These are phyloP conservation scores for Epinephelus cyanopodus DNA, from an alignment of 2,113 vertebrate species.

Conservation along the genomic window DNA sequence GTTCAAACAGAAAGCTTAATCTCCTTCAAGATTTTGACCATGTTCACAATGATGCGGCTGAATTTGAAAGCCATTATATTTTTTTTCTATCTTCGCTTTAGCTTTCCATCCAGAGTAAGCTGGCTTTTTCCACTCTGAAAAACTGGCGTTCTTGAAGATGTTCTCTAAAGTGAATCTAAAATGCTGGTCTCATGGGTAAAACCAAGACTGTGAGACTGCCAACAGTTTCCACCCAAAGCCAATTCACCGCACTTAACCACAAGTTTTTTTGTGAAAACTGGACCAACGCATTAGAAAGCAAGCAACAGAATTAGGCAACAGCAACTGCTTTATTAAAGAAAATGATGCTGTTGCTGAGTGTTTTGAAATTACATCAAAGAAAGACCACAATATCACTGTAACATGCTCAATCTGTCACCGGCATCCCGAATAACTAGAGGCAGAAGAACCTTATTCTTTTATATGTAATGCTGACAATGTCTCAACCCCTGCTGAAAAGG, in stretches of 20 bases:
- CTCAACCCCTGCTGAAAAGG: background rate
- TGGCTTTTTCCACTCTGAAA: background rate
- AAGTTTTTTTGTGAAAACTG: too few relatives aligned
- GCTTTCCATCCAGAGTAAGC: background rate
- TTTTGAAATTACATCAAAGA: too few relatives aligned
- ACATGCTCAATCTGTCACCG: background rate
- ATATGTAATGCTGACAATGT: too few relatives aligned
- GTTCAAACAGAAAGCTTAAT: slow-evolving; percentile 48
- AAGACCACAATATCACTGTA: background rate
- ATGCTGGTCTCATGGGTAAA: background rate
- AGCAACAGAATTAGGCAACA: background rate
- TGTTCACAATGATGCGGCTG: slow-evolving; percentile 20
- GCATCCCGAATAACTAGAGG: background rate
- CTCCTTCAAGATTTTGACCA: slow-evolving; percentile 20
- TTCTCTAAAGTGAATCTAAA: slow-evolving; percentile 3
- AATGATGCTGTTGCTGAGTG: too few relatives aligned
- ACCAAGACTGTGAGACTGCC: background rate
- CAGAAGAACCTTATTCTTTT: too few relatives aligned
- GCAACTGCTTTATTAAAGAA: background rate
- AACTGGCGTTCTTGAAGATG: background rate
- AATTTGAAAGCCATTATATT: background rate
- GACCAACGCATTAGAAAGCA: background rate
- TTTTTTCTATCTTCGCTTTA: background rate
- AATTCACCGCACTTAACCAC: background rate
- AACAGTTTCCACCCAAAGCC: background rate